Evolutionary conservation across 2,888 invertebrate genomes (phyloP).

Genomic region (Dastarcus helophoroides): DNA sequence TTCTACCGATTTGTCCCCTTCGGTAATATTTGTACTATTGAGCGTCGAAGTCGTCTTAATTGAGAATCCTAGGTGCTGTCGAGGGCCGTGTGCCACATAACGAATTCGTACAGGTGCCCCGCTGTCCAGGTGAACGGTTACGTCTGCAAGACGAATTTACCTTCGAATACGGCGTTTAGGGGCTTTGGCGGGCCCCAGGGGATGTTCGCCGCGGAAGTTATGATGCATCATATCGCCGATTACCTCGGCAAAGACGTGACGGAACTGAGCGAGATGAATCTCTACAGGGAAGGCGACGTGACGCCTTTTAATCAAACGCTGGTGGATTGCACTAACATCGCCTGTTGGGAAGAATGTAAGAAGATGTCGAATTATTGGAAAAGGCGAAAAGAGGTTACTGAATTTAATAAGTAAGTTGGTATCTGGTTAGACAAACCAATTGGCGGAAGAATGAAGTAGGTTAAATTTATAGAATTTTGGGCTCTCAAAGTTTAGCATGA

Average conservation of each 20-base stretch:
- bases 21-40: conserved; percentile 58
- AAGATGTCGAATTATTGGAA: conserved; percentile 51
- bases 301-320: conserved; percentile 71
- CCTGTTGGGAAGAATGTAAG: conserved; percentile 73
- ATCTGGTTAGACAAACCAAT: too few relatives aligned
- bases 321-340: conserved; percentile 54
- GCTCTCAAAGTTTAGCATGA: too few relatives aligned
- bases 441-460: too few relatives aligned
- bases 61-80: conserved; percentile 56
- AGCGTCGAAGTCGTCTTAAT: too few relatives aligned
- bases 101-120: conserved; percentile 74
- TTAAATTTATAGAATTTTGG: too few relatives aligned
- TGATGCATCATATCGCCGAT: conserved; percentile 64
- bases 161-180: conserved; percentile 88
- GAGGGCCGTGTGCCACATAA: conserved; percentile 71
- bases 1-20: conserved; percentile 66
- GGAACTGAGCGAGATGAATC: conserved; percentile 59
- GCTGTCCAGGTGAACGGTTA: conserved; percentile 58
- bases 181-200: conserved; percentile 89
- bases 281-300: conserved; percentile 64
- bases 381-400: conserved; percentile 46
- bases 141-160: conserved; percentile 77
- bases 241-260: conserved; percentile 51
- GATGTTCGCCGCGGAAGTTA: conserved; percentile 74
- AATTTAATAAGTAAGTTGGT: conserved; percentile 57